These are phyloP conservation scores for Oreochromis mossambicus DNA, from an alignment of 2,797 vertebrate genomes.

Conservation along the genomic window DNA sequence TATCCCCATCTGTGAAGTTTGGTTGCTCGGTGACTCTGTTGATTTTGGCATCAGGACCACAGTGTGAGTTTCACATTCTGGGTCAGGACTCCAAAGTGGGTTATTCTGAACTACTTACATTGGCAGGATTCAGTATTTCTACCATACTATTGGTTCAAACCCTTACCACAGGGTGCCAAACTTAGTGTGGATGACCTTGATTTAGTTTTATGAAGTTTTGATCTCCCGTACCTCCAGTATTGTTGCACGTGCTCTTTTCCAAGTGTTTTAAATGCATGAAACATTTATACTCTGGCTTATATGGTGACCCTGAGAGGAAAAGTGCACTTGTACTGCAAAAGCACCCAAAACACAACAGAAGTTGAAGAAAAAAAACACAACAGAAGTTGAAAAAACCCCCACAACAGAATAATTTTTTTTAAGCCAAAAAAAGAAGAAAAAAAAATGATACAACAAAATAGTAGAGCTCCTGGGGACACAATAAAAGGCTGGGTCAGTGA, in stretches of 20 bases:
- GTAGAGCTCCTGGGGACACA: neutral
- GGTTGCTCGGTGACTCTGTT: constrained; percentile 28
- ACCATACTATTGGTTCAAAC: neutral
- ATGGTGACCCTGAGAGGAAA: accelerated
- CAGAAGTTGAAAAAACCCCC: too few relatives aligned
- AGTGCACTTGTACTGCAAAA: neutral
- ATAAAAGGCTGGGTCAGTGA: neutral
- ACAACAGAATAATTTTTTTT: neutral
- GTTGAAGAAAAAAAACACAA: too few relatives aligned
- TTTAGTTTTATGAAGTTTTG: neutral
- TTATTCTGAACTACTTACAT: neutral
- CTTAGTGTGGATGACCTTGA: neutral
- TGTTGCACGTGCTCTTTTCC: neutral
- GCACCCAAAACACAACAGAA: neutral
- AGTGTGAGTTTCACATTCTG: constrained; percentile 6
- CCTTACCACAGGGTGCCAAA: neutral
- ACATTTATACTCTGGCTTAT: neutral
- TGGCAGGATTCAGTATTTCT: neutral
- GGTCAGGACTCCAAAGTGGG: constrained; percentile 21
- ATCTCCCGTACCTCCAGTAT: neutral
- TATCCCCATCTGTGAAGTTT: neutral
- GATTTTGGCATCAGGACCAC: constrained; percentile 5
- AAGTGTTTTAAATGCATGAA: neutral
- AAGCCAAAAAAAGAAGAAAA: neutral
- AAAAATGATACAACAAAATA: neutral